Evolutionary conservation across 2,797 vertebrate genomes (phyloP).

Genomic region (Sebastes aleutianus): DNA sequence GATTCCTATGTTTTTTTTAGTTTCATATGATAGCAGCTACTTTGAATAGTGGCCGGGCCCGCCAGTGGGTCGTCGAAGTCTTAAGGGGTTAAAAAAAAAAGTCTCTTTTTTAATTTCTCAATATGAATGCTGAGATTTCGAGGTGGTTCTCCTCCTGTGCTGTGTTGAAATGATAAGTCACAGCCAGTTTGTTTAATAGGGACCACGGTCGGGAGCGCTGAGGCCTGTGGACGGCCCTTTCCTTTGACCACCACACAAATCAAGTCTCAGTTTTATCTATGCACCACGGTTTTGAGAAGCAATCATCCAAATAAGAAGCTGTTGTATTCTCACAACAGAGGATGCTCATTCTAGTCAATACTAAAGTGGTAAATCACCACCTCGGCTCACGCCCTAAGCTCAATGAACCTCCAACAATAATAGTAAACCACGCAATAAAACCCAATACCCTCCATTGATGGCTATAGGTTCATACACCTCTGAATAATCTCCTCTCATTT

Average conservation of each 20-base stretch:
- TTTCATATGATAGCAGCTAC: too few species aligned
- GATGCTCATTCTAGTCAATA: constrained; percentile 44
- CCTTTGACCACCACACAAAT: constrained; percentile 31
- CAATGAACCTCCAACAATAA: constrained; percentile 64
- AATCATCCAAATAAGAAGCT: constrained; percentile 46
- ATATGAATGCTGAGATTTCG: background rate
- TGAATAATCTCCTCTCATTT: constrained; percentile 76
- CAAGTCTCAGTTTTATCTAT: constrained; percentile 27
- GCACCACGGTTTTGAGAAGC: constrained; percentile 32
- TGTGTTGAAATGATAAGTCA: background rate
- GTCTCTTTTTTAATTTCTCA: background rate
- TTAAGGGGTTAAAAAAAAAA: background rate
- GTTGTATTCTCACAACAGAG: constrained; percentile 27
- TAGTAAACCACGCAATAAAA: constrained; percentile 68
- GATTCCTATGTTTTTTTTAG: too few species aligned
- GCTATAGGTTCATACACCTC: constrained; percentile 70
- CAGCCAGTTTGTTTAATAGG: background rate
- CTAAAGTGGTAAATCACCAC: constrained; percentile 59
- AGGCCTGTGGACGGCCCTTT: background rate
- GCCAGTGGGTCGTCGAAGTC: too few species aligned
- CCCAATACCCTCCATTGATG: constrained; percentile 53
- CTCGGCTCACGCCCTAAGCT: constrained; percentile 39
- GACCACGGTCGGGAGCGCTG: background rate
- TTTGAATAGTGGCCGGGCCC: too few species aligned
- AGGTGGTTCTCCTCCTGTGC: background rate